Percentiles rank a stretch among this genome's conserved stretches.
Conservation (phyloP, 2,113 vertebrate species). For the Eidolon helvum region DNA sequence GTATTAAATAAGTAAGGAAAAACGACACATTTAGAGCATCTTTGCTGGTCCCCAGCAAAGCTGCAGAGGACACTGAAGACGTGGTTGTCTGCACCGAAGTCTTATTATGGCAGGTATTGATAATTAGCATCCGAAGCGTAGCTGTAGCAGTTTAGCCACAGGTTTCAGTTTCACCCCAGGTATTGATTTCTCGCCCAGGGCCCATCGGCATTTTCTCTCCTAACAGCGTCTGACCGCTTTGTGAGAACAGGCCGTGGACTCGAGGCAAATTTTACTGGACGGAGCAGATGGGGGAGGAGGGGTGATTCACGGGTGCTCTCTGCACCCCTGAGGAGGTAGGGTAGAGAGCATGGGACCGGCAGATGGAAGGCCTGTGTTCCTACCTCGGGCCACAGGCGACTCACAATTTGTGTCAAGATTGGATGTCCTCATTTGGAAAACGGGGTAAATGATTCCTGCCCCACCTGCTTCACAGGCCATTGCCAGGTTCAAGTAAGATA, state of each 20-base stretch:
- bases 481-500: neutral
- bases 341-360: neutral
- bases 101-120: neutral
- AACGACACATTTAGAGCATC: neutral
- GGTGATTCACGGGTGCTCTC: neutral
- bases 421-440: neutral
- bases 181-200: neutral
- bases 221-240: neutral
- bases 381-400: neutral
- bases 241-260: neutral
- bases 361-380: neutral
- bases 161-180: neutral
- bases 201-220: neutral
- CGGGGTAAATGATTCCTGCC: neutral
- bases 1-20: neutral
- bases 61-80: neutral
- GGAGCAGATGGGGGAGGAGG: neutral
- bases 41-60: neutral
- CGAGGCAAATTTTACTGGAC: neutral
- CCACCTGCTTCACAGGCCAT: neutral
- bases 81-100: neutral
- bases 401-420: neutral
- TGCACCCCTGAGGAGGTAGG: neutral
- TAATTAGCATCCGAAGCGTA: neutral
- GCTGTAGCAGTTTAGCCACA: neutral